Conservation (phyloP, 2,888 invertebrate species). For the Callyntrura sp. region DNA sequence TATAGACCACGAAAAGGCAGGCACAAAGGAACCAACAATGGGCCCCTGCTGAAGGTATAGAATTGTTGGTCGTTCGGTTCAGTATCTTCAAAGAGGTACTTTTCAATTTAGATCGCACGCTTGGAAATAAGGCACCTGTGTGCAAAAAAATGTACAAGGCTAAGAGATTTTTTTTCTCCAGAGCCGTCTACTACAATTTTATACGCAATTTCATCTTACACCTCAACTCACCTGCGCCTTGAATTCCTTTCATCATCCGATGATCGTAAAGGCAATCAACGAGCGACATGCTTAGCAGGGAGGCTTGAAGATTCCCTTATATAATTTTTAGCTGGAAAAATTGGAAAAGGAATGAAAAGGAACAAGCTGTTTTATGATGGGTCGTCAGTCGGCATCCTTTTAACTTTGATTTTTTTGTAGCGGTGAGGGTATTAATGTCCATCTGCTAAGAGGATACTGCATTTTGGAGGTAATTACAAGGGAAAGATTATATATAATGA, state of each 20-base stretch:
- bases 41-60: too few species aligned
- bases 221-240: too few species aligned
- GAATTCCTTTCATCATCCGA: neutral
- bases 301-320: neutral
- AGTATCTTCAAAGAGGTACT: too few species aligned
- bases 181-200: neutral
- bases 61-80: too few species aligned
- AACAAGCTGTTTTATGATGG: conserved; percentile 44
- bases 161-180: neutral
- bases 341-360: conserved; percentile 21
- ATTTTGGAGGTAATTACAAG: conserved; percentile 50
- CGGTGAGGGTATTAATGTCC: conserved; percentile 32
- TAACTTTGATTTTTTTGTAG: conserved; percentile 57
- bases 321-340: neutral
- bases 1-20: too few species aligned
- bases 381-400: conserved; percentile 56
- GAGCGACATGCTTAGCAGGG: neutral
- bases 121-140: too few species aligned
- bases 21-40: too few species aligned
- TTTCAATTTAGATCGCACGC: too few species aligned
- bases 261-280: too few species aligned
- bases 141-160: neutral
- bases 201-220: neutral
- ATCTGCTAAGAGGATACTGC: conserved; percentile 48
- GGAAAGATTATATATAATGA: conserved; percentile 14